phyloP scores from a whole-genome alignment of 2,113 vertebrate species.

The Trachemys scripta region DNA sequence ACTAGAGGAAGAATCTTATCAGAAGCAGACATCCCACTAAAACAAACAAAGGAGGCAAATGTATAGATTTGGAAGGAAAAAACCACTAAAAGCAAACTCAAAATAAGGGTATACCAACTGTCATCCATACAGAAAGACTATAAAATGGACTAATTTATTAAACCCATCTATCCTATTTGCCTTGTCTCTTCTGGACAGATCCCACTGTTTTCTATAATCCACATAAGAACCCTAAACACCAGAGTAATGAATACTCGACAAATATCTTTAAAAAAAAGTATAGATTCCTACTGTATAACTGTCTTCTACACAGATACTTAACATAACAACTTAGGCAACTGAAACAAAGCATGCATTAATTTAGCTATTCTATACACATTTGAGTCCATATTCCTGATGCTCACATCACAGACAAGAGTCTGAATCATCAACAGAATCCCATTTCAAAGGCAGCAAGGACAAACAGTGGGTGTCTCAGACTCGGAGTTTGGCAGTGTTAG shows the following conservation, averaged over 20 bases:
- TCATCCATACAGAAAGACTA: rapidly evolving
- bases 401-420: neutral
- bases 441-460: neutral
- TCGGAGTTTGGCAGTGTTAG: neutral
- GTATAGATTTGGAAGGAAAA: rapidly evolving
- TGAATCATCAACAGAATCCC: neutral
- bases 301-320: rapidly evolving
- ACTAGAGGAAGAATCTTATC: neutral
- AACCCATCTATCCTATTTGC: neutral
- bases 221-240: neutral
- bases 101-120: rapidly evolving
- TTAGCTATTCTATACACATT: conserved; percentile 19
- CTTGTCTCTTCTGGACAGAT: neutral
- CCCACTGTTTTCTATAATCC: neutral
- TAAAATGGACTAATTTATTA: neutral
- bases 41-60: neutral
- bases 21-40: neutral
- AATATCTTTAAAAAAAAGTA: neutral
- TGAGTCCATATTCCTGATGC: neutral
- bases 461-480: neutral
- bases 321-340: neutral
- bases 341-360: neutral
- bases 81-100: neutral
- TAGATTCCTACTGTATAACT: neutral
- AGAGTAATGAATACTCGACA: neutral